Evolutionary conservation across 2,113 vertebrate species (phyloP).

Genomic region (Ceratotherium simum): DNA sequence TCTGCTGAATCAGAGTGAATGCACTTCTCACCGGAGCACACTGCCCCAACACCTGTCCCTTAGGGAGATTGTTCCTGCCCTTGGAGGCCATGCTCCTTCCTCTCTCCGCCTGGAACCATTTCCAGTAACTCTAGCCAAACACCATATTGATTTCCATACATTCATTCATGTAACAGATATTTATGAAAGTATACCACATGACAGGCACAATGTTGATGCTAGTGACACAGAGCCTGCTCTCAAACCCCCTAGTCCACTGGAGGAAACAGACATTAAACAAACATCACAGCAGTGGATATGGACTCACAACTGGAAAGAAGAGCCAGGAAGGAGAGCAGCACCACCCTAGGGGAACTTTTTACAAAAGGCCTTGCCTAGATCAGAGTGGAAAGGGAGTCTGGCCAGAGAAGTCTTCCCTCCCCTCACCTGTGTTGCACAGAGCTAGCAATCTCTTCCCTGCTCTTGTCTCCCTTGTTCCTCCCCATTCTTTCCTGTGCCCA

Average conservation of each 20-base stretch:
- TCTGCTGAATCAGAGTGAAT: neutral
- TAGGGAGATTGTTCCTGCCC: neutral
- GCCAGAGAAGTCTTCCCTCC: neutral
- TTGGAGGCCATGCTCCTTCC: neutral
- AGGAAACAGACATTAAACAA: neutral
- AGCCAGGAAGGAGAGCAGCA: neutral
- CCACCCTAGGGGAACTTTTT: accelerated
- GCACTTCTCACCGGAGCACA: neutral
- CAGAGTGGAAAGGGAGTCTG: accelerated
- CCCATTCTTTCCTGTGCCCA: neutral
- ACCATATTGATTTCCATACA: neutral
- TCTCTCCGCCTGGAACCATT: neutral
- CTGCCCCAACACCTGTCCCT: neutral
- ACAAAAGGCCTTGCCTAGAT: neutral
- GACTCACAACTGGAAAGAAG: neutral
- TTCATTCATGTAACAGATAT: neutral
- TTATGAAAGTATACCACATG: neutral
- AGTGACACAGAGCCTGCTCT: neutral
- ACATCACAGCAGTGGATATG: no score
- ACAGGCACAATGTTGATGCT: neutral
- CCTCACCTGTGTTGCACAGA: no score
- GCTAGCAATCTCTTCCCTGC: neutral
- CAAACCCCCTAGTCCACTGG: neutral
- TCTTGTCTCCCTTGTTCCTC: neutral
- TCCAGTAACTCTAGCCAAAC: neutral